Base-by-base conservation (phyloP, 2,888 invertebrate species). In the Pantelozetes paolii region DNA sequence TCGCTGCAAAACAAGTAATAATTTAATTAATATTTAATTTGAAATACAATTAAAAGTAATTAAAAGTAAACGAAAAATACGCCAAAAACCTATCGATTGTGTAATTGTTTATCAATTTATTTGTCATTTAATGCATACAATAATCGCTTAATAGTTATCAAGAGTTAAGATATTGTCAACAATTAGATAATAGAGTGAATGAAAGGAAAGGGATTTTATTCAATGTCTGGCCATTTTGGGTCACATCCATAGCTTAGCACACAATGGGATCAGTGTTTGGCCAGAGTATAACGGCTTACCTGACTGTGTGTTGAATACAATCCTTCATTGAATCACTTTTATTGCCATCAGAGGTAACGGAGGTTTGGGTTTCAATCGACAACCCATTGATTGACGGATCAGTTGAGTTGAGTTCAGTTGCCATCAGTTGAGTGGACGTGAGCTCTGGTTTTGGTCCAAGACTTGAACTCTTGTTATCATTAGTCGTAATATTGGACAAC, bases 1-100 rank as follows among this genome's bases (percentile, higher is more conserved):
- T 88, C 87, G 81, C 89, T 90, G 83, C 72, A 84, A 84, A 77
- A 75, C 15, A 45, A 6, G 15, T 45, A 6, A 15, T 11, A 45
- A 45, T 11, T 15, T 13, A 45, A 15, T 6, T 45, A 36, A 11
- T 45, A 45, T 45, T 45, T 45, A 2, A 15, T 15, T 45, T 45
- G 36, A 36, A n/a, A n/a, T n/a, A n/a, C n/a, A 36, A 36, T 13
- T 9, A 45, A 45, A 50, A 3, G 50, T 20, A n/a, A n/a, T 50
- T n/a, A 20, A 8, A 36, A 26, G 5, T 54, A 11, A 26, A 54
- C 1, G 23, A 26, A 54, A 54, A 54, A 26, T 13, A 54, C 3
- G 23, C 2, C 3, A 26, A 54, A 50, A 54, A 54, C 13, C 50
- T n/a, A 23, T 54, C n/a, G 15, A 54, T 54, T 54, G n/a, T 54